A percentile compares a stretch with the other conserved stretches of the same genome.
Evolutionary conservation across 2,113 vertebrate species (phyloP).

Genomic region (Chamaea fasciata): DNA sequence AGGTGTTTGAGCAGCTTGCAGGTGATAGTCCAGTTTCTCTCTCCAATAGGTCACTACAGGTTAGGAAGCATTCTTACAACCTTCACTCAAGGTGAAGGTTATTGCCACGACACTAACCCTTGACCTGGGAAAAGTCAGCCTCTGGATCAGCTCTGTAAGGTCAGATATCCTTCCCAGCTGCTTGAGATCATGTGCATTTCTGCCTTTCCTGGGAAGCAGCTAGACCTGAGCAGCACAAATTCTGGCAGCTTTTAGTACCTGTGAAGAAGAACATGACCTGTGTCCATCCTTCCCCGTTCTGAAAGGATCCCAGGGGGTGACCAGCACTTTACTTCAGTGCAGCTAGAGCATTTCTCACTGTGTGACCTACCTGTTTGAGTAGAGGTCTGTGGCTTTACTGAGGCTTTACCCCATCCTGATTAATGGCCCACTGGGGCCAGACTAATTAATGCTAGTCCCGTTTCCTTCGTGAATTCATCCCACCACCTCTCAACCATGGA

Average conservation of each 20-base stretch:
- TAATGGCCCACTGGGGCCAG: neutral
- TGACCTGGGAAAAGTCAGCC: neutral
- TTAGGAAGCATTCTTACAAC: neutral
- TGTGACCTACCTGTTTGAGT: neutral
- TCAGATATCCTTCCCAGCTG: neutral
- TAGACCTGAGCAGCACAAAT: neutral
- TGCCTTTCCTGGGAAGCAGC: neutral
- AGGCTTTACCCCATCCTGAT: neutral
- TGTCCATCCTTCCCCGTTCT: neutral
- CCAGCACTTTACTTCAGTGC: neutral
- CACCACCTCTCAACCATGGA: neutral
- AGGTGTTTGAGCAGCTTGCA: neutral
- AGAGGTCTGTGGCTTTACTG: neutral
- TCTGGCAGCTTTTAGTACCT: neutral
- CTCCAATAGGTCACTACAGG: neutral
- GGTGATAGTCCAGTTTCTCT: neutral
- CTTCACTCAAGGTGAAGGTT: neutral
- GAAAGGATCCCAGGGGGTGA: neutral
- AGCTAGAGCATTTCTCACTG: neutral
- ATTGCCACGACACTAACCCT: neutral
- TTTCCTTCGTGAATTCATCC: neutral
- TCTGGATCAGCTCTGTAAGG: neutral
- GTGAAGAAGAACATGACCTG: neutral
- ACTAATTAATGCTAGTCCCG: neutral
- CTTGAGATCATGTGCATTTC: accelerated